Evolutionary conservation across 2,113 vertebrate genomes (phyloP).

Genomic region (Myotis davidii): DNA sequence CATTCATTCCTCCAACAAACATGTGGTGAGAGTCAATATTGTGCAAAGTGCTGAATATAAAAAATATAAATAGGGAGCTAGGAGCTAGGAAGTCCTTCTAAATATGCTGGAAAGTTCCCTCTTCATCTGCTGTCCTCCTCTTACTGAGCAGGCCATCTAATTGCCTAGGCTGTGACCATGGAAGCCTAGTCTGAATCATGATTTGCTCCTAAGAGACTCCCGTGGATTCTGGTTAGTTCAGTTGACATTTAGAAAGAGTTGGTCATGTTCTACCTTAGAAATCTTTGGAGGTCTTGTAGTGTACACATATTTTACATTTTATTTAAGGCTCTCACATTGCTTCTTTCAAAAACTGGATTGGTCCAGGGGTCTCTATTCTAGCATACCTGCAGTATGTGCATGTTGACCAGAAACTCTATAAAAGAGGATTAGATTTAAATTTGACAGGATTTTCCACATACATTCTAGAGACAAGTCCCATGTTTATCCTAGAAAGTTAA

Average conservation of each 20-base stretch:
- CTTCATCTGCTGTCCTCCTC: background rate
- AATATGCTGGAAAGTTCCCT: background rate
- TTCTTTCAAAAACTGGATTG: background rate
- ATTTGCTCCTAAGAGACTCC: background rate
- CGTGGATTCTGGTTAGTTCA: background rate
- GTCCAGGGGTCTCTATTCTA: background rate
- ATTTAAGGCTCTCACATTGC: no score
- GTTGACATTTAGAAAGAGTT: conserved; percentile 11
- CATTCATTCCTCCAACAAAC: background rate
- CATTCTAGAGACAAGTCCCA: background rate
- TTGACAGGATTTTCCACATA: background rate
- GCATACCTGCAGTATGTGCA: background rate
- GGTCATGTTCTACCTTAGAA: background rate
- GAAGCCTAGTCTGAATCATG: background rate
- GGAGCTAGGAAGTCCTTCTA: background rate
- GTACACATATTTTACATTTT: no score
- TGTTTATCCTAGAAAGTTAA: background rate
- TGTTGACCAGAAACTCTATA: background rate
- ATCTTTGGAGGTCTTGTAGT: no score
- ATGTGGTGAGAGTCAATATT: background rate
- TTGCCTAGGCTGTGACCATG: background rate
- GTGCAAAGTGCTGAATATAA: background rate
- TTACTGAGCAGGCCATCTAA: background rate
- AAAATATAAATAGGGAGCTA: background rate
- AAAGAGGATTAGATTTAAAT: background rate